Evolutionary conservation across 2,888 invertebrate genomes (phyloP), one percentile per base, ranked within the genome.

Genomic region (Clepsis dumicolana): DNA sequence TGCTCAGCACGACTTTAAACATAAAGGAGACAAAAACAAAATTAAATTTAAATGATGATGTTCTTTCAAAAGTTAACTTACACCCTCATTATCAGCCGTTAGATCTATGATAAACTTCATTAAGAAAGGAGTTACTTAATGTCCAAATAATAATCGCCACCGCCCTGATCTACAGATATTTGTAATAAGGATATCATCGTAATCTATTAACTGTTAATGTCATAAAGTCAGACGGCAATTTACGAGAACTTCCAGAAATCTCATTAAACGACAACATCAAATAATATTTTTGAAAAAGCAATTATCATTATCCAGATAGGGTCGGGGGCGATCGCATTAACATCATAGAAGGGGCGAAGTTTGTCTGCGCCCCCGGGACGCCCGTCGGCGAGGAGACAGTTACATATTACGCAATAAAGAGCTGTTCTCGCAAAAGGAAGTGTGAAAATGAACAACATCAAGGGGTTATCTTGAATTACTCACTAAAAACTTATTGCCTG

Each of bases 381-480:
- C 85, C 89, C 90, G 89, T 89, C 89, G 89, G 84, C 89, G 85
- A 85, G 77, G 88, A 91, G 92, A 93, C 92, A 91, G 91, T 91
- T 91, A 93, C 93, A 91, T 92, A 93, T 93, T 93, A 91, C 89
- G 92, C 92, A 90, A 93, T 93, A 93, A 93, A 92, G 91, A 92
- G 90, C 93, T 93, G 93, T 93, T 93, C 93, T 93, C 93, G 93
- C 91, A 90, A 90, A 93, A 93, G 93, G 93, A 93, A 93, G 93
- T 93, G 93, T 93, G 93, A 93, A 93, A 93, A 93, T 93, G 93
- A 93, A 91, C 92, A 92, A 92, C 93, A 92, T 92, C 89, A 93
- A 93, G 92, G 93, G 93, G 93, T 93, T 93, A 93, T 93, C 93
- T 93, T 91, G 90, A 93, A 93, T 93, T 93, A 92, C 93, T 93